Evolutionary conservation across 2,888 invertebrate species (phyloP), one percentile per base, ranked within the genome.

Genomic region (Drosophila cracens): DNA sequence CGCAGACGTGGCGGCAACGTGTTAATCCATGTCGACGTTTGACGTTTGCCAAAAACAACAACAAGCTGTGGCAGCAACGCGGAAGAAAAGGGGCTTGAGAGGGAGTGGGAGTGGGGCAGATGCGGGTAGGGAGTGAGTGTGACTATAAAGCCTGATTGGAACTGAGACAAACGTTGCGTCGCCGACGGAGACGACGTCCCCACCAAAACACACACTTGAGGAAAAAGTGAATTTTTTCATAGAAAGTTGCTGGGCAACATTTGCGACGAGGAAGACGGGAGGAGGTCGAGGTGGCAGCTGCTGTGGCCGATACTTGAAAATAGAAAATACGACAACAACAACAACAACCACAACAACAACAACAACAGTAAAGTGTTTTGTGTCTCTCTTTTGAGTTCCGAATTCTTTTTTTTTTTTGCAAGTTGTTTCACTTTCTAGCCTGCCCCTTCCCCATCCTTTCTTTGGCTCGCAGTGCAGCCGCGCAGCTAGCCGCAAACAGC

Each of bases 181-280:
- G 67, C 34, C 59, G 76, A 58, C 27, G 68, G 18, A 18, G 36
- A 2, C 46, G 46, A 8, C 46, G 46, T 46, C 75, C 82, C 72
- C 70, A 53, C 21, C 56, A 56, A 74, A 81, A 34, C 53, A 53
- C 34, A 74, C 78, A 74, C 63, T 77, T 57, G 76, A 75, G 84
- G 90, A 88, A 90, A 89, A 90, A 90, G 89, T 88, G 90, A 89
- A 89, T 90, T 90, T 89, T 89, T 89, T 88, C 85, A 90, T 89
- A 90, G 89, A 89, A 89, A 89, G 89, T 89, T 90, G 89, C 82
- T 89, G 76, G 87, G 81, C 87, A 75, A 86, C 90, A 86, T 89
- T 90, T 85, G 81, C 74, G 79, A 73, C 70, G 29, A 6, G 51
- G 51, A 29, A n/a, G 27, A n/a, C n/a, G 29, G 29, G 57, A 29